A percentile compares a stretch with the other conserved stretches of the same genome.
These are phyloP conservation scores for Bilobella aurantiaca DNA, from an alignment of 1,140 invertebrate species.

Conservation along the genomic window DNA sequence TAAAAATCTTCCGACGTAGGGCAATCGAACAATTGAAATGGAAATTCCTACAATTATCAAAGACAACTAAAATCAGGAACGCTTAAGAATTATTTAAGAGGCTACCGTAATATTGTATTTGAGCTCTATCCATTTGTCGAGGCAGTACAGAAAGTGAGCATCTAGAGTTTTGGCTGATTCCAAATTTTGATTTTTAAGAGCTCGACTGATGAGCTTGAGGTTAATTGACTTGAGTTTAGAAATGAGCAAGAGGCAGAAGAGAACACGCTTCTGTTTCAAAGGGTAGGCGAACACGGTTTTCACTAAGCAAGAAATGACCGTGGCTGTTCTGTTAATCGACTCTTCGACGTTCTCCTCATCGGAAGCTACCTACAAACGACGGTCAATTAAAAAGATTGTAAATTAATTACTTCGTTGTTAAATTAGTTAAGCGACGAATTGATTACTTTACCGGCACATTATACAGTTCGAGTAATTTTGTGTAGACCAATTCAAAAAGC, in stretches of 20 bases:
- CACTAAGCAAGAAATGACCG: constrained; percentile 39
- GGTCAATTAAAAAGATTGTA: not conserved
- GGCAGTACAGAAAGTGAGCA: constrained; percentile 22
- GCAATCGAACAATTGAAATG: constrained; percentile 19
- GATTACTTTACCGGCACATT: not conserved
- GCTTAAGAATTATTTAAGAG: not conserved
- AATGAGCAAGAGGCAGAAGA: constrained; percentile 40
- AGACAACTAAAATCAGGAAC: not conserved
- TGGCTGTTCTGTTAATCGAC: constrained; percentile 37
- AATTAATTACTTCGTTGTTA: not conserved
- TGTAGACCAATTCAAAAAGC: not conserved
- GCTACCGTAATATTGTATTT: constrained; percentile 10
- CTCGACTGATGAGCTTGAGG: constrained; percentile 36
- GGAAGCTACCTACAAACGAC: not conserved
- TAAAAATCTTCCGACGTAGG: constrained; percentile 40
- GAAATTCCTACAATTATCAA: constrained; percentile 22
- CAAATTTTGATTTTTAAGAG: constrained; percentile 35
- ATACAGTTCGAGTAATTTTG: not conserved
- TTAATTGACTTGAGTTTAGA: constrained; percentile 38
- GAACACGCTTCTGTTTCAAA: constrained; percentile 39
- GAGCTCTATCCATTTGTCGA: constrained; percentile 13
- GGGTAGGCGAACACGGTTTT: constrained; percentile 40
- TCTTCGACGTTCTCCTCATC: constrained; percentile 39
- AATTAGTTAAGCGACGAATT: no score
- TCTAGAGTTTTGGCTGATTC: constrained; percentile 28